Base-by-base conservation (phyloP, 2,797 vertebrate genomes). In the Protosalanx chinensis region DNA sequence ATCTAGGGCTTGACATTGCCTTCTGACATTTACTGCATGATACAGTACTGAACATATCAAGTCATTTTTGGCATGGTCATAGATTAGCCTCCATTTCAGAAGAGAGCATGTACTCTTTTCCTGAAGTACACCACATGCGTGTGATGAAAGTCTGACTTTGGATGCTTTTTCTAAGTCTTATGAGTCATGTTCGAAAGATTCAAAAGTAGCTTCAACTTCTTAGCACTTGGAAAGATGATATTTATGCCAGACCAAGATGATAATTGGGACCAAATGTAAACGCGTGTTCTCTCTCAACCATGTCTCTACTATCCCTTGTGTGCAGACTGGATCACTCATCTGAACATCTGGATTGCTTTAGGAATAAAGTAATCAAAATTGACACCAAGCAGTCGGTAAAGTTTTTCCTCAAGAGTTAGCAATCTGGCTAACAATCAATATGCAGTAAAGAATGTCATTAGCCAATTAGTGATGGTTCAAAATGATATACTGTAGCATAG, bases 331-430 rank as follows among this genome's bases (percentile, higher is more conserved):
- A 70, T 81, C 68, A 71, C 79, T 75, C 76, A 75, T 78, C 76
- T 73, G 81, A 90, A 91, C 91, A 93, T 92, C 91, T 92, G 91
- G 88, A 90, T 80, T 83, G 87, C 76, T 75, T 90, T 83, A 84
- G 81, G 91, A 90, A 91, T 90, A 72, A 90, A 92, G 90, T 85
- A 90, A 92, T 91, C 87, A 90, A 90, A 91, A 82, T 87, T 86
- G 87, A 89, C 75, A 64, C 82, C 89, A 89, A 88, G 84, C 84
- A 86, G 79, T 88, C 73, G 70, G 69, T 81, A 84, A 90, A 90
- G 86, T 90, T 87, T 90, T 81, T 87, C 85, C 85, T 76, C 83
- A 79, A 84, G 85, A 85, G 85, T 71, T 75, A 70, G 73, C 82
- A 86, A 84, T 86, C 81, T 85, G 83, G 78, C 68, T 85, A 68